These are phyloP conservation scores for Chanos chanos DNA, from an alignment of 2,797 vertebrate species.

Conservation along the genomic window DNA sequence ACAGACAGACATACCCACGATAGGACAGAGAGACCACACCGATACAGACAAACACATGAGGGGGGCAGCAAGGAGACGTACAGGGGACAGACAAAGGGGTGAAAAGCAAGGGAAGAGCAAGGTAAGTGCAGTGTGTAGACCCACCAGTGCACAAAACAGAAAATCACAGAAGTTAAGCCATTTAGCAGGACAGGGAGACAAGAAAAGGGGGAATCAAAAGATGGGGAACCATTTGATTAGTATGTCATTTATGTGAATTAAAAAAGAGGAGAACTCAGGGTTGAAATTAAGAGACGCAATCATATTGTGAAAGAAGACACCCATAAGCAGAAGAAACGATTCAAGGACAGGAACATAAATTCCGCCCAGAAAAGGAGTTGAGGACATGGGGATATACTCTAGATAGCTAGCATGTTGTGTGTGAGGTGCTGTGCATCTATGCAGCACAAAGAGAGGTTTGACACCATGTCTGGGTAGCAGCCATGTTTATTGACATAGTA, in stretches of 20 bases:
- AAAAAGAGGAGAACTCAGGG: conserved; percentile 42
- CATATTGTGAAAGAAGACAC: conserved; percentile 45
- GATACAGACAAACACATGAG: conserved; percentile 39
- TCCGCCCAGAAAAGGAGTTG: conserved; percentile 29
- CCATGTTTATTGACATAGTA: background rate
- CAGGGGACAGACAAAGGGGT: conserved; percentile 47
- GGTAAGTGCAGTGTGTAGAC: conserved; percentile 43
- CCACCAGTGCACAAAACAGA: conserved; percentile 53
- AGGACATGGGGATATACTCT: conserved; percentile 30
- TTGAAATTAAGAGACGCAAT: conserved; percentile 49
- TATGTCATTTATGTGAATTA: conserved; percentile 51
- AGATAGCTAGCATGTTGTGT: conserved; percentile 7
- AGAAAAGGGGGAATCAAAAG: conserved; percentile 47
- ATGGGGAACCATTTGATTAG: conserved; percentile 60
- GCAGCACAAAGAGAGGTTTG: conserved; percentile 4
- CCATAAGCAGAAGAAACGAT: conserved; percentile 38
- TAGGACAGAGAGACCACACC: conserved; percentile 69
- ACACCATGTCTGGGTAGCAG: no score
- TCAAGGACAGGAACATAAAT: conserved; percentile 19
- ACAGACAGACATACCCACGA: conserved; percentile 72
- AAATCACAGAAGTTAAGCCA: conserved; percentile 48
- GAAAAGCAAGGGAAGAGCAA: conserved; percentile 60
- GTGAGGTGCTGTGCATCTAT: background rate
- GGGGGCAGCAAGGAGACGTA: conserved; percentile 1
- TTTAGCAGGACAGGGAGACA: conserved; percentile 53